phyloP scores from a whole-genome alignment of 1,140 invertebrate genomes.

The Caenorhabditis inopinata region DNA sequence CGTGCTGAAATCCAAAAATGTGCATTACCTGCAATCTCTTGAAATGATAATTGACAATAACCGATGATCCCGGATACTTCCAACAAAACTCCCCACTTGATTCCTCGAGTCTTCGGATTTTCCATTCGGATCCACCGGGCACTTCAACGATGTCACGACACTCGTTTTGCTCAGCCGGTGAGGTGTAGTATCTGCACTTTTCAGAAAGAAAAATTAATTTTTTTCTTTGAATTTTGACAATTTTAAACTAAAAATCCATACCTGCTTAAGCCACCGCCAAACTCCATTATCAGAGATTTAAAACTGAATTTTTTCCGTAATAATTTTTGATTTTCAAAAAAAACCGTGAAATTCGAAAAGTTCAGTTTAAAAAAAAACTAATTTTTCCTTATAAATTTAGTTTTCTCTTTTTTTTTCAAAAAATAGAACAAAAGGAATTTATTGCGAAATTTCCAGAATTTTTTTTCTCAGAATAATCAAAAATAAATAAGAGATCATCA shows the following conservation, averaged over 20 bases:
- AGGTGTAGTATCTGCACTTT: neutral
- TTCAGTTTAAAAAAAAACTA: neutral
- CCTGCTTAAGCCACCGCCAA: too few species aligned
- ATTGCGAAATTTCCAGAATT: too few species aligned
- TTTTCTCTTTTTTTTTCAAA: neutral
- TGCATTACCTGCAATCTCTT: conserved; percentile 1
- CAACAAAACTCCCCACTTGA: neutral
- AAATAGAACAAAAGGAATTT: too few species aligned
- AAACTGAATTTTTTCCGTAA: too few species aligned
- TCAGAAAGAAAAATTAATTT: neutral
- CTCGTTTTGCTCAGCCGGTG: neutral
- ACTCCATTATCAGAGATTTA: too few species aligned
- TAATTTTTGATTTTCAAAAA: neutral
- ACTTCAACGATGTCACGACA: neutral
- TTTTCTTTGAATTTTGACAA: neutral
- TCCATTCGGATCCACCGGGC: neutral
- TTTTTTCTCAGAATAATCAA: neutral
- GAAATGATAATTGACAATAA: conserved; percentile 14
- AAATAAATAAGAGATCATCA: neutral
- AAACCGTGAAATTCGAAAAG: neutral
- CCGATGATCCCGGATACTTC: neutral
- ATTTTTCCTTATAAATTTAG: too few species aligned
- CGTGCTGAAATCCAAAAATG: too few species aligned
- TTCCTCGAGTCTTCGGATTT: neutral
- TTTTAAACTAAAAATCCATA: too few species aligned